Base-by-base conservation (phyloP, 2,113 vertebrate species). In the Pungitius pungitius region DNA sequence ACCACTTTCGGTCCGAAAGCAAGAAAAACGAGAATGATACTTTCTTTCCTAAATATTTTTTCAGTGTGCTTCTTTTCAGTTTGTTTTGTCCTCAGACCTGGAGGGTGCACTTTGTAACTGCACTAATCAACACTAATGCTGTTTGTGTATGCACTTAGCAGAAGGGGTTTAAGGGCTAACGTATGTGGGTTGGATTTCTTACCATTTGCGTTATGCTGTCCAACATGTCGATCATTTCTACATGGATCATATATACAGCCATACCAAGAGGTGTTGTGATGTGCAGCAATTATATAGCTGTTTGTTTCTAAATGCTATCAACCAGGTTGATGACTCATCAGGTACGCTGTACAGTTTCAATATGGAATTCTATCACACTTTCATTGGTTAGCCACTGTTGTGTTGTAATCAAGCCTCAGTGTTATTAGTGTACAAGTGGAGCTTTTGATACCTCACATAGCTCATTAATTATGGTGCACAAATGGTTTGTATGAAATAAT, bases 41-140 rank as follows among this genome's bases (percentile, higher is more conserved):
- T 58, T 49, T 61, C 22, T 3, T 5, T 52, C 51, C 35, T 49
- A 27, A 35, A 9, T 35, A 22, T 54, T 55, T n/a, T 56, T 20
- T 52, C 33, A 33, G 20, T 20, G 15, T 51, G 42, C 9, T 58
- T 72, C 10, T 49, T 55, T 70, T 61, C 8, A 37, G 17, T 75
- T 45, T 30, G 24, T 54, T 52, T 76, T 52, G n/a, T 58, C 52
- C 62, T 75, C 78, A 61, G 17, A 49, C 62, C 37, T 59, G n/a
- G 14, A 63, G 24, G 30, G 17, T 64, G 40, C 5, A 52, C 30
- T 61, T 52, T 58, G 69, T 64, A 61, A 42, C 12, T 11, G 26
- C 27, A 39, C 13, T 5, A 11, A 82, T 85, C 69, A 65, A 72
- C 78, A 72, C 65, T 65, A 47, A 64, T 51, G 40, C 61, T 57